A percentile compares a stretch with the other conserved stretches of the same genome.
Conservation (phyloP, 2,888 invertebrate species). For the Tipula vernalis region DNA sequence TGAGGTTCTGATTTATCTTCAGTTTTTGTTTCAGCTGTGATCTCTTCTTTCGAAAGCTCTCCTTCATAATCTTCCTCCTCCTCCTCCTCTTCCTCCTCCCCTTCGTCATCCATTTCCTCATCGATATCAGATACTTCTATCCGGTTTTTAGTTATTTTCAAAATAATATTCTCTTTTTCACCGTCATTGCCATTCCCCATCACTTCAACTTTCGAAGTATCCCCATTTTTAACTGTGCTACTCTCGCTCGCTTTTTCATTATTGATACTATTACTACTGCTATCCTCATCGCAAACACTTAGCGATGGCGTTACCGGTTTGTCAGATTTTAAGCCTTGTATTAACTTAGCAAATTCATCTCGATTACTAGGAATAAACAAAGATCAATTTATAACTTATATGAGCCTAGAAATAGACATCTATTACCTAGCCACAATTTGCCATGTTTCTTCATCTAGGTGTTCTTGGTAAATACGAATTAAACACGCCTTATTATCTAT, state of each 20-base stretch:
- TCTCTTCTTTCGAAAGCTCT: background rate
- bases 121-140: conserved; percentile 6
- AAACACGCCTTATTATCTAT: conserved; percentile 71
- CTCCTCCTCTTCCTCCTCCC: conserved; percentile 8
- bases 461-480: conserved; percentile 86
- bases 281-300: conserved; percentile 49
- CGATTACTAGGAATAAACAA: conserved; percentile 44
- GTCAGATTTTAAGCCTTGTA: conserved; percentile 61
- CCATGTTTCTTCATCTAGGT: conserved; percentile 94
- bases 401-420: background rate
- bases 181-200: background rate
- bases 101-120: conserved; percentile 10
- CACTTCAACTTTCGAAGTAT: background rate
- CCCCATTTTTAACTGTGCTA: conserved; percentile 19
- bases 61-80: conserved; percentile 8
- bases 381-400: conserved; percentile 14
- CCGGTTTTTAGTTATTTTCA: background rate
- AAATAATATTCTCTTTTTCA: conserved; percentile 11
- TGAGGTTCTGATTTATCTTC: conserved; percentile 12
- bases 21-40: background rate
- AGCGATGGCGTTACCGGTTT: conserved; percentile 43
- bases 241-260: conserved; percentile 9
- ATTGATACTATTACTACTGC: conserved; percentile 40
- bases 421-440: conserved; percentile 62
- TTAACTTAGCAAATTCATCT: conserved; percentile 67